These are phyloP conservation scores for Cyaniris semiargus DNA, from an alignment of 2,888 invertebrate species.

Conservation along the genomic window DNA sequence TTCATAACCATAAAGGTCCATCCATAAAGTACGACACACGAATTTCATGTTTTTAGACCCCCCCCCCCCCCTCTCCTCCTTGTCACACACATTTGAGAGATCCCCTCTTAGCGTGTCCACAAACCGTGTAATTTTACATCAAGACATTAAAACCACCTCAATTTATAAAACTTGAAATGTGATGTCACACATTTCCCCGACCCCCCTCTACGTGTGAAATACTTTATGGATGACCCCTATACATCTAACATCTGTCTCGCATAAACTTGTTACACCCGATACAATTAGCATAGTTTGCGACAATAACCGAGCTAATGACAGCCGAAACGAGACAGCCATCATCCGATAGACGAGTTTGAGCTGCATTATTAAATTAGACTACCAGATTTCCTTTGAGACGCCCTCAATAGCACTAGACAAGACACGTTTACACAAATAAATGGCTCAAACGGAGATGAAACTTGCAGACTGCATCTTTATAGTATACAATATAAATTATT, in stretches of 20 bases:
- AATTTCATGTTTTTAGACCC: no score
- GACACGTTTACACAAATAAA: conserved; percentile 27
- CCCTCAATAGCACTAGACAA: conserved; percentile 16
- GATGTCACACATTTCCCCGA: no score
- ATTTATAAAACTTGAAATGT: no score
- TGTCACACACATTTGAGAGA: no score
- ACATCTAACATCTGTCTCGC: neutral
- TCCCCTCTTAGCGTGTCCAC: no score
- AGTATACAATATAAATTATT: neutral
- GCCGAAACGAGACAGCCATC: conserved; percentile 44
- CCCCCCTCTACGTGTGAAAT: no score
- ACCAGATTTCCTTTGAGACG: conserved; percentile 46
- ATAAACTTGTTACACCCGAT: neutral
- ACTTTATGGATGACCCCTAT: no score
- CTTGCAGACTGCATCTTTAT: neutral
- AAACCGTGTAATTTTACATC: no score
- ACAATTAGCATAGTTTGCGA: conserved; percentile 29
- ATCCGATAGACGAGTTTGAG: conserved; percentile 51
- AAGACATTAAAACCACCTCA: no score
- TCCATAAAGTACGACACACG: no score
- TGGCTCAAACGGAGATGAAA: conserved; percentile 11
- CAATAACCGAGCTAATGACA: conserved; percentile 36
- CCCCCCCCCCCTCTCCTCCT: no score
- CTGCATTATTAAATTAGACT: conserved; percentile 65
- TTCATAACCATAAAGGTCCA: no score